phyloP scores from a whole-genome alignment of 2,888 invertebrate species.

The Dione juno region DNA sequence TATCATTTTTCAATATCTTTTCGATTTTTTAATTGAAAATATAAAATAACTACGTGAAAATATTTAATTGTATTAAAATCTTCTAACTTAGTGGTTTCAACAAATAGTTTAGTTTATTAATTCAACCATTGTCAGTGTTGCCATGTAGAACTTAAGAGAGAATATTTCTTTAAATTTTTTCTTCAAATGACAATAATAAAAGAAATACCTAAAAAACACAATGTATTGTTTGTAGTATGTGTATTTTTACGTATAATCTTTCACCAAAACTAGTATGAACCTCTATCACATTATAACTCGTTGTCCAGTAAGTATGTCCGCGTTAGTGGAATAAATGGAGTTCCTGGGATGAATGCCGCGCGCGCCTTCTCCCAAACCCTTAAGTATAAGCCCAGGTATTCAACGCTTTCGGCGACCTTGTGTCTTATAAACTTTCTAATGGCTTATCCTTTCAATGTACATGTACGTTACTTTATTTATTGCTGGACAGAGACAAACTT shows the following conservation, averaged over 20 bases:
- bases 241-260: background rate
- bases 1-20: too few species aligned
- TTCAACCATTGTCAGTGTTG: too few species aligned
- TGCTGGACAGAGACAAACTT: too few species aligned
- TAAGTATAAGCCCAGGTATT: slow-evolving; percentile 47
- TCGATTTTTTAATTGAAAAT: too few species aligned
- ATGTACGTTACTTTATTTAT: too few species aligned
- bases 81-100: too few species aligned
- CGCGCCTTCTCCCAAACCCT: slow-evolving; percentile 51
- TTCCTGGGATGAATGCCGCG: slow-evolving; percentile 51
- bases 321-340: slow-evolving; percentile 50
- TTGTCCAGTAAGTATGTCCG: slow-evolving; percentile 44
- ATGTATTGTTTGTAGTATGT: background rate
- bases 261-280: background rate
- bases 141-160: too few species aligned
- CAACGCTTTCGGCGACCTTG: slow-evolving; percentile 24
- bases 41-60: too few species aligned
- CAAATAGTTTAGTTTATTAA: too few species aligned
- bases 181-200: background rate
- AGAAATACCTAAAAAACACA: background rate
- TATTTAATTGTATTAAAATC: too few species aligned
- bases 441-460: background rate
- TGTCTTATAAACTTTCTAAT: slow-evolving; percentile 18
- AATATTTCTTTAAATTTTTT: background rate
- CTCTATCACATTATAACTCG: slow-evolving; percentile 14